A percentile compares a stretch with the other conserved stretches of the same genome.
phyloP scores from a whole-genome alignment of 2,797 vertebrate genomes.

The Hippopotamyrus pictus region DNA sequence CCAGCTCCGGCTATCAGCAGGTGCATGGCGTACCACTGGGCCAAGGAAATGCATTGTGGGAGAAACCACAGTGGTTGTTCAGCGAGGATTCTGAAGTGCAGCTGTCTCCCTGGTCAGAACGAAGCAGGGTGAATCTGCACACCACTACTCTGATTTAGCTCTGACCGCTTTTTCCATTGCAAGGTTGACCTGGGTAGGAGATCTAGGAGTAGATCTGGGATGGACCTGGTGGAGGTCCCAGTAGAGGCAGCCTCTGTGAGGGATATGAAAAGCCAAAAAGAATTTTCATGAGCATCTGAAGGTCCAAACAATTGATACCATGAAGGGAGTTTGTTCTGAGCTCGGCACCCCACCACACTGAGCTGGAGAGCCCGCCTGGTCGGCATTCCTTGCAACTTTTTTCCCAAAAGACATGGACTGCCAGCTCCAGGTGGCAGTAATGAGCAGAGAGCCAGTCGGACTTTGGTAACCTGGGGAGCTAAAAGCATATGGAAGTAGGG shows the following conservation, averaged over 20 bases:
- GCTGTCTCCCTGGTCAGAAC: background rate
- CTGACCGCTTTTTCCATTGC: background rate
- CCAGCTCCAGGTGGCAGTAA: background rate
- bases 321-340: background rate
- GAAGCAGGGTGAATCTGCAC: background rate
- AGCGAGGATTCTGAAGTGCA: background rate
- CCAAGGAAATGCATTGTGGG: background rate
- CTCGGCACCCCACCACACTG: background rate
- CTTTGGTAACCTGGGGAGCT: background rate
- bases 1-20: constrained; percentile 5
- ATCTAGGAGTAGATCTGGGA: background rate
- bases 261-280: background rate
- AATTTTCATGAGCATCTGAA: background rate
- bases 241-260: background rate
- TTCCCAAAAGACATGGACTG: background rate
- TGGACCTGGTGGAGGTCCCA: background rate
- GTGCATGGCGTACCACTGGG: background rate
- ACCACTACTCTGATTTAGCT: background rate
- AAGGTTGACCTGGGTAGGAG: background rate
- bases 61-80: background rate
- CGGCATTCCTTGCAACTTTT: background rate
- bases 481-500: background rate
- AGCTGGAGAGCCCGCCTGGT: background rate
- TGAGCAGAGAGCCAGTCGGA: background rate
- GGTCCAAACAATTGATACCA: background rate